Evolutionary conservation across 2,797 vertebrate genomes (phyloP).

Genomic region (Hippoglossus hippoglossus): DNA sequence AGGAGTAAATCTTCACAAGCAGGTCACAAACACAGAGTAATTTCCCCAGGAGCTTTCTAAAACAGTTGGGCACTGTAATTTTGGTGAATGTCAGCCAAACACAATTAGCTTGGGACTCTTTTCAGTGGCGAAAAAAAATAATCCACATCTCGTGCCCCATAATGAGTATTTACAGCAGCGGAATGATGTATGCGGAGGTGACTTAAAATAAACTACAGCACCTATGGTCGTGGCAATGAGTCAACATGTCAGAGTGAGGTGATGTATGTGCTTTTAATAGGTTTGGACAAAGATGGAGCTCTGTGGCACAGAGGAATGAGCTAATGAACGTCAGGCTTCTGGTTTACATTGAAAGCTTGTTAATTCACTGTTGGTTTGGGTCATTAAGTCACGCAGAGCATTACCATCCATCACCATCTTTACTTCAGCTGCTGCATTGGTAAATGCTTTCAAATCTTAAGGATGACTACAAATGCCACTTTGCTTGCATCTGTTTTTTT

Average conservation of each 20-base stretch:
- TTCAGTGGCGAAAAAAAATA: not conserved
- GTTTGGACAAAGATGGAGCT: not conserved
- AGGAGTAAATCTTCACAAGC: not conserved
- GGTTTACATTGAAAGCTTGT: not conserved
- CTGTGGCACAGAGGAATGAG: not conserved
- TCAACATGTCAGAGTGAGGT: not conserved
- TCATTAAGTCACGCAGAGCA: not conserved
- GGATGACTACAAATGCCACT: not conserved
- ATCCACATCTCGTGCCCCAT: constrained; percentile 2
- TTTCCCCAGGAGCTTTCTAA: not conserved
- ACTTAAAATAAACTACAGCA: not conserved
- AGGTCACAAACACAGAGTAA: not conserved
- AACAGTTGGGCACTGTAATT: not conserved
- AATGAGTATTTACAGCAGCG: not conserved
- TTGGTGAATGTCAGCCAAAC: not conserved
- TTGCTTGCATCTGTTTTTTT: not conserved
- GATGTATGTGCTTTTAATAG: not conserved
- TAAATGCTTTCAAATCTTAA: not conserved
- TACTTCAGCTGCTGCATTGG: not conserved
- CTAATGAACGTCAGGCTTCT: not conserved
- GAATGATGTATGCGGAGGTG: not conserved
- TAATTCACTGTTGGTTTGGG: not conserved
- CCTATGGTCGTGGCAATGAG: not conserved
- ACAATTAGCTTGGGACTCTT: not conserved
- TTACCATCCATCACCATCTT: not conserved